Evolutionary conservation across 2,888 invertebrate genomes (phyloP).

Genomic region (Dasypogon diadema): DNA sequence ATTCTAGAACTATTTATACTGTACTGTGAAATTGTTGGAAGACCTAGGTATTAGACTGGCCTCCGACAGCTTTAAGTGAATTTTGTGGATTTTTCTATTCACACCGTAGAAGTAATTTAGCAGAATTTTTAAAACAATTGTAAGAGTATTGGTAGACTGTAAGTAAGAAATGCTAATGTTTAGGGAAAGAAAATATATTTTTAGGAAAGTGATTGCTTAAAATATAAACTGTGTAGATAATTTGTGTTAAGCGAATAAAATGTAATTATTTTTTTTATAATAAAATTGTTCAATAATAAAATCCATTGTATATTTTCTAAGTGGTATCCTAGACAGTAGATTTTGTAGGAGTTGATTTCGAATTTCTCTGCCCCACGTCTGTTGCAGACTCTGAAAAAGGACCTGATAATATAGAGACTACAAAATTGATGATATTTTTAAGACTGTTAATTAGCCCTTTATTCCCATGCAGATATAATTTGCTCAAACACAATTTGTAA

Average conservation of each 20-base stretch:
- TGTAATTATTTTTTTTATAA: conserved; percentile 36
- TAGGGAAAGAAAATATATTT: conserved; percentile 36
- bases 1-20: conserved; percentile 35
- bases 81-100: conserved; percentile 43
- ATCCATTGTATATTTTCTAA: no score
- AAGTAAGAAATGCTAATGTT: conserved; percentile 28
- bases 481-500: no score
- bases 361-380: no score
- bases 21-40: conserved; percentile 36
- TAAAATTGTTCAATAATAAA: conserved; percentile 24
- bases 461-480: no score
- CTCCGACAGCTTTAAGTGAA: conserved; percentile 11
- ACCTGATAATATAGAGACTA: no score
- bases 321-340: no score
- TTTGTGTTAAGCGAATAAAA: conserved; percentile 13
- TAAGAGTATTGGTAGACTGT: conserved; percentile 40
- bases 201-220: conserved; percentile 10
- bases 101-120: conserved; percentile 8
- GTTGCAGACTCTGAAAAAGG: no score
- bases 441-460: no score
- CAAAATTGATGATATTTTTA: no score
- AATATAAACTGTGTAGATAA: conserved; percentile 12
- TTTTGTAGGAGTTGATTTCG: no score
- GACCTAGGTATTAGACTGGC: background rate
- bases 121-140: conserved; percentile 7